phyloP scores from a whole-genome alignment of 2,888 invertebrate species.

The Eupithecia vulgata region DNA sequence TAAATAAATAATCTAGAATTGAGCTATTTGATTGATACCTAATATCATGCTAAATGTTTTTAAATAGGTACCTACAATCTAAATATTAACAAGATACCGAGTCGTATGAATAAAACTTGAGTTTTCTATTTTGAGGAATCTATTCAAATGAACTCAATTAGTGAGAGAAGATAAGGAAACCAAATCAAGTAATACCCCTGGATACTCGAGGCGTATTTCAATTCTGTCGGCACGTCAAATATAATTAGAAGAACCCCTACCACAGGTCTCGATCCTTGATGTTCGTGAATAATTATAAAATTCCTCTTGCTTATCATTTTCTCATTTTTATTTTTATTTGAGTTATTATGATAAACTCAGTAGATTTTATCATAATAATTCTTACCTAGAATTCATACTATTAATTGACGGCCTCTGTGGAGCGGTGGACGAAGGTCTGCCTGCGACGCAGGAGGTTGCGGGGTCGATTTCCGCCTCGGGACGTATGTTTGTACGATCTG shows the following conservation, averaged over 20 bases:
- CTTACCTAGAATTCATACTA: too few species aligned
- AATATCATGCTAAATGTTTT: too few species aligned
- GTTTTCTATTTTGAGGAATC: neutral
- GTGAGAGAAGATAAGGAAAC: slow-evolving; percentile 10
- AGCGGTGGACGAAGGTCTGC: too few species aligned
- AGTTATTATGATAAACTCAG: neutral
- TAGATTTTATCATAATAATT: too few species aligned
- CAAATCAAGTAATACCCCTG: slow-evolving; percentile 11
- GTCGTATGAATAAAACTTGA: neutral
- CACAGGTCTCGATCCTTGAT: neutral
- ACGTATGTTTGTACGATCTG: too few species aligned
- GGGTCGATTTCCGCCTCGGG: too few species aligned
- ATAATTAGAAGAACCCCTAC: slow-evolving; percentile 17
- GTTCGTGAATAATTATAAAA: neutral
- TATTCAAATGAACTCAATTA: slow-evolving; percentile 14
- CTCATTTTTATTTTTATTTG: neutral
- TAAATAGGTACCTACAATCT: too few species aligned
- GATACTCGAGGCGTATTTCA: slow-evolving; percentile 17
- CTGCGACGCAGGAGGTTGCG: too few species aligned
- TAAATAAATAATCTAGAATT: neutral
- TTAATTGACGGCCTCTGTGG: too few species aligned
- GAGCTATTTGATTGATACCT: neutral
- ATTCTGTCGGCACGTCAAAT: slow-evolving; percentile 21
- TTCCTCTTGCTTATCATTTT: neutral
- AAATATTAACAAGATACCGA: neutral